Evolutionary conservation across 2,888 invertebrate species (phyloP), one percentile per base, ranked within the genome.

Genomic region (Trichopria drosophilae): DNA sequence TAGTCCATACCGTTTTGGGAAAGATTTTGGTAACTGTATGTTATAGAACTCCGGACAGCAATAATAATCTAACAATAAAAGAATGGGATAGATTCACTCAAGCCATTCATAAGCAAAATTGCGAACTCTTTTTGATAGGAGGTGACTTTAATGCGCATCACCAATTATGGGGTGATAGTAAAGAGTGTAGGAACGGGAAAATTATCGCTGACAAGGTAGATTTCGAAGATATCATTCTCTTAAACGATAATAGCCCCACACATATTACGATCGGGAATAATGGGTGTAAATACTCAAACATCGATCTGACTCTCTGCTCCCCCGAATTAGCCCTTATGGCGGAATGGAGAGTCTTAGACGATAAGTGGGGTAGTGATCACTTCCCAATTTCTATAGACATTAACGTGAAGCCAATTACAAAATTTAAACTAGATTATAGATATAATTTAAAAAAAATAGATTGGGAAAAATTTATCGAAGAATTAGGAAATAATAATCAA

Each of bases 61-160:
- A n/a, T n/a, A 42, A 20, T 1, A 31, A 36, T 16, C 1, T 48
- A 3, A 20, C 13, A 1, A 3, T 9, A 10, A 23, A 20, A 5
- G 48, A 49, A 41, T 49, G 48, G 48, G 28, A 36, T 6, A 34
- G 19, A 16, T 34, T 49, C 18, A 22, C 20, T 23, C 5, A 29
- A 4, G 16, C 20, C 20, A 16, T 49, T 15, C 29, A 28, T 6
- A 9, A 20, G 2, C 7, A n/a, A 1, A 12, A 9, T 4, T 15
- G 9, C 4, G 3, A 19, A 4, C 1, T 18, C 4, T 35, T 28
- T 19, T 10, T 48, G n/a, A 10, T 41, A 6, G 13, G 41, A 0
- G 48, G 48, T 6, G 48, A 48, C 12, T 42, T 49, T 4, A 49
- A 49, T n/a, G 42, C 42, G 10, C 40, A 48, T 18, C 48, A 48